A percentile compares a stretch with the other conserved stretches of the same genome.
Conservation (phyloP, 2,888 invertebrate species). For the Osmoderma eremita region DNA sequence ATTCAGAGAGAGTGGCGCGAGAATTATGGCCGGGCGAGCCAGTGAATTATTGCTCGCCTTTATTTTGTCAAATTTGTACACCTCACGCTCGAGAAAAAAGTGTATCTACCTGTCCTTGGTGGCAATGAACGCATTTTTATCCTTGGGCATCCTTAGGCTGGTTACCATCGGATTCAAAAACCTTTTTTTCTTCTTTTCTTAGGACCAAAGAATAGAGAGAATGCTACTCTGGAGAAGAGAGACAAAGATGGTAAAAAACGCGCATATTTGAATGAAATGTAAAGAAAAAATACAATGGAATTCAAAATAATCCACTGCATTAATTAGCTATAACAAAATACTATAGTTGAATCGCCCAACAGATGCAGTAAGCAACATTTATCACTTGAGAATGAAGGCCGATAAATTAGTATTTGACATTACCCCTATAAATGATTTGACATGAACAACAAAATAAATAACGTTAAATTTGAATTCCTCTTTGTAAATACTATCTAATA, state of each 20-base stretch:
- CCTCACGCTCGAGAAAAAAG: constrained; percentile 39
- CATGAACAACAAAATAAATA: no score
- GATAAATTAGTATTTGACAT: no score
- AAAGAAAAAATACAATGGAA: no score
- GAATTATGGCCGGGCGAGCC: constrained; percentile 40
- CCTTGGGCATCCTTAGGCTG: constrained; percentile 30
- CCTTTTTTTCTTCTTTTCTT: constrained; percentile 9
- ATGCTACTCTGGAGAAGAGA: constrained; percentile 9
- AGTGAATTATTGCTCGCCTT: constrained; percentile 49
- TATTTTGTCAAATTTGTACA: constrained; percentile 46
- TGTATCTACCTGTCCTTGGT: constrained; percentile 39
- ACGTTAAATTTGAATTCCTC: no score
- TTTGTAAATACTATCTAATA: no score
- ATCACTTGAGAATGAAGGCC: no score
- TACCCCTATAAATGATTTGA: no score
- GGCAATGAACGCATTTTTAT: constrained; percentile 38
- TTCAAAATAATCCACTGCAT: no score
- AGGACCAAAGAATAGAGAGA: constrained; percentile 4
- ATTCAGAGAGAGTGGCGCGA: constrained; percentile 40
- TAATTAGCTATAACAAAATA: no score
- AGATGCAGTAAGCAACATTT: no score
- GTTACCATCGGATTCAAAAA: not conserved
- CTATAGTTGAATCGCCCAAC: no score
- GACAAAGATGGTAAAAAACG: not conserved
- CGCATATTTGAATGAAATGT: no score